Conservation (phyloP, 2,888 invertebrate species). For the Acanthosepion lycidas region DNA sequence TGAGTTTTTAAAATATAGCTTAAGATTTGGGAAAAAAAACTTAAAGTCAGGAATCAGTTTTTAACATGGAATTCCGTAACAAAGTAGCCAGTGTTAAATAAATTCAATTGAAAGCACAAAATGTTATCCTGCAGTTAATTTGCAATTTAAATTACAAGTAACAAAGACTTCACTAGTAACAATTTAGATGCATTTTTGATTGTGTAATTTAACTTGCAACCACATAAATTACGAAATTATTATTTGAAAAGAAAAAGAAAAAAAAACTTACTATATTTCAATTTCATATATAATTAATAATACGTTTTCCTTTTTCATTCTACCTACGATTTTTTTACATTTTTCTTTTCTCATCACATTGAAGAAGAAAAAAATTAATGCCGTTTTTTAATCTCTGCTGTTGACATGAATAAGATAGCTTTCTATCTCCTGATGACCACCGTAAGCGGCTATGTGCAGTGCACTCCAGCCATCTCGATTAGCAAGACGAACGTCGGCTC, state of each 20-base stretch:
- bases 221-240: too few species aligned
- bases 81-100: not conserved
- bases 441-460: constrained; percentile 74
- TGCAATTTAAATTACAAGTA: not conserved
- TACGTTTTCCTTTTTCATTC: not conserved
- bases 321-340: not conserved
- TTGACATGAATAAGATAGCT: constrained; percentile 67
- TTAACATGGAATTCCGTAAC: not conserved
- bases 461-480: constrained; percentile 75
- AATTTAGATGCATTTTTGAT: too few species aligned
- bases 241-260: not conserved
- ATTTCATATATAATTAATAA: not conserved
- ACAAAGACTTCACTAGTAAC: not conserved
- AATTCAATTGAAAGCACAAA: not conserved
- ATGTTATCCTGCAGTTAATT: not conserved
- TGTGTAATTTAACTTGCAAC: too few species aligned
- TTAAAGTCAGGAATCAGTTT: too few species aligned
- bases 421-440: constrained; percentile 74
- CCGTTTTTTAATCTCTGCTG: constrained; percentile 39
- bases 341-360: not conserved
- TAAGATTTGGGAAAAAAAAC: too few species aligned
- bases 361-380: not conserved
- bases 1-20: too few species aligned
- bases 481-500: constrained; percentile 74
- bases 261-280: not conserved